phyloP scores from a whole-genome alignment of 1,140 invertebrate genomes.

The Sycobia sp. region DNA sequence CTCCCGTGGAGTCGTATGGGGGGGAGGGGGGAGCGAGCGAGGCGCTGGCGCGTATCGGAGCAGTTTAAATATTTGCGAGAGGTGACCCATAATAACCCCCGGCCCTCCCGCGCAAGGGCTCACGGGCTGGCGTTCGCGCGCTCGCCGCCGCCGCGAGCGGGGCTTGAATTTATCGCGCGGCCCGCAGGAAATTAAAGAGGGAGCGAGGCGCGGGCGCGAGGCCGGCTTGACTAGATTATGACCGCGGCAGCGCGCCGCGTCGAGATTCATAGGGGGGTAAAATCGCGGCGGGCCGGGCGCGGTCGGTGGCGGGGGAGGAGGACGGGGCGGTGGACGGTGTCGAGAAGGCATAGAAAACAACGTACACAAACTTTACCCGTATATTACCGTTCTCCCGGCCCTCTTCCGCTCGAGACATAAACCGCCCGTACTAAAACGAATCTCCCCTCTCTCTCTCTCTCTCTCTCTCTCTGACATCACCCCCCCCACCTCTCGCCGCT shows the following conservation, averaged over 20 bases:
- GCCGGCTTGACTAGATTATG: constrained; percentile 16
- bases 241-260: constrained; percentile 5
- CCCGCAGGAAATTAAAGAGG: constrained; percentile 30
- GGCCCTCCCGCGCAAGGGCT: too few species aligned
- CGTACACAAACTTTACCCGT: constrained; percentile 27
- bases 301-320: constrained; percentile 7
- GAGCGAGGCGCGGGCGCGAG: neutral
- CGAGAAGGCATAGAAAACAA: constrained; percentile 17
- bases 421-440: neutral
- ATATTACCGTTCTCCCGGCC: constrained; percentile 18
- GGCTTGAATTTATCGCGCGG: constrained; percentile 27
- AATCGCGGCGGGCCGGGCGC: constrained; percentile 21
- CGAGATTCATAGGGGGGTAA: constrained; percentile 32
- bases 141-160: too few species aligned
- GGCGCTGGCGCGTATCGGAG: too few species aligned
- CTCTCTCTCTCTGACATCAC: too few species aligned
- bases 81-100: constrained; percentile 29
- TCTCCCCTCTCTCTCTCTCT: neutral
- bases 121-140: too few species aligned
- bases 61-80: constrained; percentile 26
- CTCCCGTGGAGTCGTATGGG: too few species aligned
- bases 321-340: neutral
- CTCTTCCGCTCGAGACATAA: neutral
- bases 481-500: too few species aligned
- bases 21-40: too few species aligned